Percentiles rank a stretch among this genome's conserved stretches.
Conservation (phyloP, 2,888 invertebrate genomes). For the Ischnura elegans region DNA sequence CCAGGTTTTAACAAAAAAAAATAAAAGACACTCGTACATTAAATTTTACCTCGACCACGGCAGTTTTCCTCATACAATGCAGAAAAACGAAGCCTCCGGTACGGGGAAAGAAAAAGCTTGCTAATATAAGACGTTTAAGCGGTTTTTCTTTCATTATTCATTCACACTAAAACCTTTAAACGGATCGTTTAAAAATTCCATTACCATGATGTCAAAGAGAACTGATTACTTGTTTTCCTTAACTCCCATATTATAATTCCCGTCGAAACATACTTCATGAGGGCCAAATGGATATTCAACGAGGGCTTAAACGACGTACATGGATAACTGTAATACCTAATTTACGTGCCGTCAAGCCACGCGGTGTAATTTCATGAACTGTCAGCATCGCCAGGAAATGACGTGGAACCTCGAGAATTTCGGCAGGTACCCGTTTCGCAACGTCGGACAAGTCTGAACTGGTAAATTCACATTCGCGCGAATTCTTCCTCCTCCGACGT, state of each 20-base stretch:
- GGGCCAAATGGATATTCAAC: not conserved
- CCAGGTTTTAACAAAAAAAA: too few species aligned
- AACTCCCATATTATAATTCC: not conserved
- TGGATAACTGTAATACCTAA: not conserved
- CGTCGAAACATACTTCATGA: not conserved
- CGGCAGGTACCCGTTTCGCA: not conserved
- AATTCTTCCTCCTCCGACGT: not conserved
- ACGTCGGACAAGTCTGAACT: not conserved
- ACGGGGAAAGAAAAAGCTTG: too few species aligned
- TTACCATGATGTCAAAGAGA: not conserved
- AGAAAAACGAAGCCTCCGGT: too few species aligned
- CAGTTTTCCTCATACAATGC: too few species aligned
- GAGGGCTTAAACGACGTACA: not conserved
- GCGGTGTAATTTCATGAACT: not conserved
- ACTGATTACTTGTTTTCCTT: not conserved
- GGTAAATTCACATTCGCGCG: not conserved
- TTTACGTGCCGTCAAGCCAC: not conserved
- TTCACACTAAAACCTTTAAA: not conserved
- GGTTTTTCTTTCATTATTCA: not conserved
- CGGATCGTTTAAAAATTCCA: not conserved
- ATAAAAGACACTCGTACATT: too few species aligned
- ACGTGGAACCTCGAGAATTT: conserved; percentile 25
- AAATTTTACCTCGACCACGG: too few species aligned
- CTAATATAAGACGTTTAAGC: not conserved
- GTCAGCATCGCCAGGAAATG: conserved; percentile 13